Base-by-base conservation (phyloP, 2,888 invertebrate species). In the Alloscopus bannaensis region DNA sequence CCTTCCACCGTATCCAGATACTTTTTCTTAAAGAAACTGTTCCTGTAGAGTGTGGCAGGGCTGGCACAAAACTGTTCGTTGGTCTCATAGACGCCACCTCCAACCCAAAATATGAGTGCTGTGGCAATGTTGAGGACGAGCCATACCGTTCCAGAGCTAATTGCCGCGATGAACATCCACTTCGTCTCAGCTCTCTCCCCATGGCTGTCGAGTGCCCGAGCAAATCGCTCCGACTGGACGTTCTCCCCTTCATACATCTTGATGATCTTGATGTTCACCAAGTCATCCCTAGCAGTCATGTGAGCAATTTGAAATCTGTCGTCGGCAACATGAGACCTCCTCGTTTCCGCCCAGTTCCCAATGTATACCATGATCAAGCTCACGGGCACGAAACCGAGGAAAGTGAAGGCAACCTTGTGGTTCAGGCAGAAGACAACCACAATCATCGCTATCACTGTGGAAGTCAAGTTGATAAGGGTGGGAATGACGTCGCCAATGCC, bases 401-500 rank as follows among this genome's bases (percentile, higher is more conserved):
- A 64, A n/a, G 29, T 1, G 2, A 77, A 1, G 28, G 77, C 65
- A 0, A 77, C 18, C 24, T 47, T 18, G 16, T 28, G 59, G n/a
- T 78, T 13, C 0, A 69, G 6, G 0, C 3, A 3, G 11, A 84
- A 31, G 6, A 78, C 47, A 13, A 80, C 2, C 0, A 40, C 28
- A 0, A 73, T 24, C 20, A 84, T 71, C 4, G 47, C 2, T 1
- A 75, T 36, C 8, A 42, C 45, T 0, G 65, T 29, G 16, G 47
- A 50, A 6, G 75, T 22, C 20, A 60, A 28, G 13, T 64, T 71
- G 18, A 81, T 26, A 11, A 79, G 50, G 16, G 28, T 65, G 3
- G 80, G 76, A 40, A 84, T 47, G 3, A 62, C 55, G 26, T 80
- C 84, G 3, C 84, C 84, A 11, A 83, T 83, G 11, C 83, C 84